Conservation (phyloP, 2,888 invertebrate genomes). For the Argyra leucocephala region DNA sequence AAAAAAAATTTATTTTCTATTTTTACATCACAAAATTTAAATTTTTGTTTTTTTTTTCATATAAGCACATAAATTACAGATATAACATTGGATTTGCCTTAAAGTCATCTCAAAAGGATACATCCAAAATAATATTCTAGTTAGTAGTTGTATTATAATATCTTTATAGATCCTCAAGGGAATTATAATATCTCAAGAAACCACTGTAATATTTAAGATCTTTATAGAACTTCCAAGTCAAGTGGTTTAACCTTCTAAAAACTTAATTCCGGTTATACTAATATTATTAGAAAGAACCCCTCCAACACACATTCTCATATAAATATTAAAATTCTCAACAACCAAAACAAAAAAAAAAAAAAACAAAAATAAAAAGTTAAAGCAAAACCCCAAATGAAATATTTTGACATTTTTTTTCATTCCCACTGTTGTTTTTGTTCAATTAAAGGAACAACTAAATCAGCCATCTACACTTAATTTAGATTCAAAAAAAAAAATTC, state of each 20-base stretch:
- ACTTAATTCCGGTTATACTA: neutral
- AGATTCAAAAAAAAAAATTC: no score
- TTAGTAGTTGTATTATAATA: neutral
- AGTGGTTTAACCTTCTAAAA: slow-evolving; percentile 1
- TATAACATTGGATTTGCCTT: neutral
- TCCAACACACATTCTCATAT: no score
- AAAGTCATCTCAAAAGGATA: neutral
- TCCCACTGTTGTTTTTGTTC: no score
- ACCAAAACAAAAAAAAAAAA: no score
- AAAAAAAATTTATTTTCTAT: no score
- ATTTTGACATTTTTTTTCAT: no score
- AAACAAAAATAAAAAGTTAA: no score
- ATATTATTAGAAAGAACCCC: no score
- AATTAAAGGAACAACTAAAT: no score
- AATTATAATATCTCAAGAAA: neutral
- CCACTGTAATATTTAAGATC: neutral
- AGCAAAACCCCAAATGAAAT: no score
- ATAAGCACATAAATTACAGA: neutral
- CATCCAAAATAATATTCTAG: neutral
- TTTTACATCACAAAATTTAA: neutral
- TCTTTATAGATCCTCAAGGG: neutral
- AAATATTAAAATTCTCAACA: no score
- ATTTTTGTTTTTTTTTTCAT: neutral
- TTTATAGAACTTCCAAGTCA: neutral
- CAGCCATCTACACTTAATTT: no score